phyloP scores from a whole-genome alignment of 1,140 invertebrate genomes.

The Oryctes rhinoceros region DNA sequence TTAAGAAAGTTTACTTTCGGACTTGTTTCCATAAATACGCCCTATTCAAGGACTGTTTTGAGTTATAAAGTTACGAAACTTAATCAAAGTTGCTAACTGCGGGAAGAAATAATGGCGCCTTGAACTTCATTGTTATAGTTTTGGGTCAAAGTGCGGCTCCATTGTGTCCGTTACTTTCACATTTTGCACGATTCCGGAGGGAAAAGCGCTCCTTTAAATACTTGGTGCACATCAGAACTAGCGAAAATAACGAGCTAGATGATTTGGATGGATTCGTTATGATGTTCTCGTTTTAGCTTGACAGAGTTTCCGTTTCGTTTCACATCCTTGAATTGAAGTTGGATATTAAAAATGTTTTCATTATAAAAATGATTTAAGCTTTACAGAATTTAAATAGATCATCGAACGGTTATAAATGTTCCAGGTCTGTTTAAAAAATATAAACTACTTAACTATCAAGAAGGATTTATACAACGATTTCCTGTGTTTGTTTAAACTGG shows the following conservation, averaged over 20 bases:
- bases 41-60: not conserved
- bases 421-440: too few species aligned
- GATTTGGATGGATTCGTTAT: not conserved
- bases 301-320: too few species aligned
- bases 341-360: too few species aligned
- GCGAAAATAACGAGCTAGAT: not conserved
- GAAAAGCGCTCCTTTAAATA: slow-evolving; percentile 7
- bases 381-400: too few species aligned
- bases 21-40: slow-evolving; percentile 3
- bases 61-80: slow-evolving; percentile 30
- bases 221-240: too few species aligned
- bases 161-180: not conserved
- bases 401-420: too few species aligned
- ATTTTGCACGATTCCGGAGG: not conserved
- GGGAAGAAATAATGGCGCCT: not conserved
- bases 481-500: too few species aligned
- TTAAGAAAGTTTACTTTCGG: not conserved
- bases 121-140: slow-evolving; percentile 6
- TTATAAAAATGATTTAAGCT: too few species aligned
- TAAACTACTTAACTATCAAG: too few species aligned
- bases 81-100: slow-evolving; percentile 20
- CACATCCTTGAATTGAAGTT: too few species aligned
- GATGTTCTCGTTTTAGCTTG: too few species aligned
- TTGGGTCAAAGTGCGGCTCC: slow-evolving; percentile 11
- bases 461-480: too few species aligned